Conservation (phyloP, 2,113 vertebrate genomes). For the Dromas ardeola region DNA sequence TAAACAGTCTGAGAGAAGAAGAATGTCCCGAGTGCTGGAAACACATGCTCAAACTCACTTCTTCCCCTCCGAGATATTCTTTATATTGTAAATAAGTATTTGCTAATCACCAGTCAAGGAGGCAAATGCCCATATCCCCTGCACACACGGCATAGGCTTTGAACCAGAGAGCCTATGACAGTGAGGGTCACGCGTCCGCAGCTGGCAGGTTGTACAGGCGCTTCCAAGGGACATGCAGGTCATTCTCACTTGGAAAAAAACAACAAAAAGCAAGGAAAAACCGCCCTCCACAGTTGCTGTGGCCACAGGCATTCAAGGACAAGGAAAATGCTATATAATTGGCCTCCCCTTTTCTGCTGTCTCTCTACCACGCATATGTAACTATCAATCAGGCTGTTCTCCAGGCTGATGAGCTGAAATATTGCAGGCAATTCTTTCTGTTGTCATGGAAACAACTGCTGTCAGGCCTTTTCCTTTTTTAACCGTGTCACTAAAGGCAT, state of each 20-base stretch:
- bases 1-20: background rate
- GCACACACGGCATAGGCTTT: rapidly evolving
- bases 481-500: constrained; percentile 40
- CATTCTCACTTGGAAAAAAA: background rate
- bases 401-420: constrained; percentile 63
- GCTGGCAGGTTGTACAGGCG: background rate
- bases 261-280: background rate
- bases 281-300: background rate
- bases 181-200: background rate
- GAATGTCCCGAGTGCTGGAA: rapidly evolving
- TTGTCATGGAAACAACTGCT: constrained; percentile 73
- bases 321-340: constrained; percentile 34
- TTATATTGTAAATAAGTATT: background rate
- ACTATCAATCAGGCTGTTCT: constrained; percentile 59
- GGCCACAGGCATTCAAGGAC: background rate
- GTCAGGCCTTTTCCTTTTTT: constrained; percentile 40
- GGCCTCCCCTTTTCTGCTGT: background rate
- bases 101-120: background rate
- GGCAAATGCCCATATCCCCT: background rate
- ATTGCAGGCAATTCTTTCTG: constrained; percentile 60
- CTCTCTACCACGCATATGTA: background rate
- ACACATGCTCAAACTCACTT: background rate
- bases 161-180: background rate
- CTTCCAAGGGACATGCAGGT: background rate
- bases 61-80: background rate